Conservation (phyloP, 2,888 invertebrate genomes). For the Drosophila nr. fundita region DNA sequence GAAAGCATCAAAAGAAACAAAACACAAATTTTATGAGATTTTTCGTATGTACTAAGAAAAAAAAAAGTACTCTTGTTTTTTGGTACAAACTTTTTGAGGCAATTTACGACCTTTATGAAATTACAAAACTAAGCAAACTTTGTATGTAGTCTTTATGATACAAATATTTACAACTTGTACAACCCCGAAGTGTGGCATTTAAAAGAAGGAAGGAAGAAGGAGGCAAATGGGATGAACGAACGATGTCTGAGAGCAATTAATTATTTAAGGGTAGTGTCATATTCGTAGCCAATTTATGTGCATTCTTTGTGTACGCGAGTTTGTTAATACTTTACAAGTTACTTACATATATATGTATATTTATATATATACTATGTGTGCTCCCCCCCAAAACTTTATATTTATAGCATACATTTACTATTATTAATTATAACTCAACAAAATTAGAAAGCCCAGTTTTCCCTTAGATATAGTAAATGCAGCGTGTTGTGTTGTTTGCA, state of each 20-base stretch:
- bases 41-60: conserved; percentile 32
- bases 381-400: conserved; percentile 10
- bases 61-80: conserved; percentile 66
- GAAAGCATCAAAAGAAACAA: conserved; percentile 18
- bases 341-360: conserved; percentile 32
- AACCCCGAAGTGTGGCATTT: conserved; percentile 45
- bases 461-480: conserved; percentile 47
- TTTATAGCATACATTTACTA: conserved; percentile 19
- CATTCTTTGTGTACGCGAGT: conserved; percentile 56
- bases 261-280: conserved; percentile 59
- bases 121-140: conserved; percentile 54
- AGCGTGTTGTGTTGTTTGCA: conserved; percentile 48
- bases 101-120: conserved; percentile 67
- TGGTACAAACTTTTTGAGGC: conserved; percentile 77
- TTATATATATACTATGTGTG: conserved; percentile 19
- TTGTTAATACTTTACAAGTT: conserved; percentile 53
- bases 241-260: conserved; percentile 31
- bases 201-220: conserved; percentile 7
- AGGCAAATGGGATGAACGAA: conserved; percentile 3
- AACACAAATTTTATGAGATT: conserved; percentile 68
- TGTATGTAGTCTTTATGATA: conserved; percentile 48
- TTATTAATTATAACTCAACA: conserved; percentile 10
- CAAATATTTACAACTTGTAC: conserved; percentile 53
- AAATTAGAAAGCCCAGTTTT: conserved; percentile 55
- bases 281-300: conserved; percentile 64